These are phyloP conservation scores for Xerus rutilus DNA, from an alignment of 2,797 vertebrate genomes.

Conservation along the genomic window DNA sequence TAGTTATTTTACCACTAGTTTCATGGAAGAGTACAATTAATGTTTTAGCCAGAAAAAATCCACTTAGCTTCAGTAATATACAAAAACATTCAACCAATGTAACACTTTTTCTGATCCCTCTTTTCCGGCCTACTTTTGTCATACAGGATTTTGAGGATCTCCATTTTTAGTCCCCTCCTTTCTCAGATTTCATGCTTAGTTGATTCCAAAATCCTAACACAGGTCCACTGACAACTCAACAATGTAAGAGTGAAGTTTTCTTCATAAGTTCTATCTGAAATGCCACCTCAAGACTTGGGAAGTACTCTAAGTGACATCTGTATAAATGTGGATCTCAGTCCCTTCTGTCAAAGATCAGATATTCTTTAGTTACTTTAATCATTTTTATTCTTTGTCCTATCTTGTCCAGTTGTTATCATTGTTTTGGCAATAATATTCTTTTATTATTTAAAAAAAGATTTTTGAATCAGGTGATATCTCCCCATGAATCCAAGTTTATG, in stretches of 20 bases:
- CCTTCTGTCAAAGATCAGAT: not conserved
- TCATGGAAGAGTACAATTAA: not conserved
- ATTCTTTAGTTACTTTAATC: not conserved
- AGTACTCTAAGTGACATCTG: not conserved
- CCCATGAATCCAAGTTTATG: not conserved
- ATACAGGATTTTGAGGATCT: not conserved
- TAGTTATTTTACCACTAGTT: not conserved
- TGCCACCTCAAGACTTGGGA: not conserved
- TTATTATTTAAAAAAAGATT: not conserved
- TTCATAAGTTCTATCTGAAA: not conserved
- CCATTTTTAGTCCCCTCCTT: not conserved
- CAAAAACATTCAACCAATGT: not conserved
- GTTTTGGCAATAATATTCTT: not conserved
- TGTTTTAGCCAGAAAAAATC: not conserved
- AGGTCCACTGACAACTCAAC: not conserved
- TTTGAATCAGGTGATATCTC: not conserved
- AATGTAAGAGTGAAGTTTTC: not conserved
- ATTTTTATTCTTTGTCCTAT: not conserved
- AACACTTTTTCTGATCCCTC: not conserved
- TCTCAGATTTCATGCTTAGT: not conserved
- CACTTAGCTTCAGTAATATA: no score
- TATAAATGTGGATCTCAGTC: not conserved
- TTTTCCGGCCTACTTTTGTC: not conserved
- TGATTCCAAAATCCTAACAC: not conserved
- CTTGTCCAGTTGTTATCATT: not conserved